Percentiles rank a stretch among this genome's conserved stretches.
phyloP scores from a whole-genome alignment of 2,888 invertebrate species.

The Euplexia lucipara region DNA sequence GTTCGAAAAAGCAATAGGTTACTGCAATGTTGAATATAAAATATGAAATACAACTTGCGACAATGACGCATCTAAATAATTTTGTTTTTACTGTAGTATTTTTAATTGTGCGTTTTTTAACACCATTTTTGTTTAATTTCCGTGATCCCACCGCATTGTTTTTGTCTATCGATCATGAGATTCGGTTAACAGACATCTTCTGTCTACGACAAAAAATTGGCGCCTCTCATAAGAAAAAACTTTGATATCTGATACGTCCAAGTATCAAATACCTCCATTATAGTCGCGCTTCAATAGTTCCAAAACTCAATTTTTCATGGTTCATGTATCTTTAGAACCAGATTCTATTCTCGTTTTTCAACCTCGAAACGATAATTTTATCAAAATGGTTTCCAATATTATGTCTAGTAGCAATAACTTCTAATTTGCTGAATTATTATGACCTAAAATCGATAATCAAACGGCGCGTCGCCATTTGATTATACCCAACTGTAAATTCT shows the following conservation, averaged over 20 bases:
- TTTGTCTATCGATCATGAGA: slow-evolving; percentile 59
- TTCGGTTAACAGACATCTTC: slow-evolving; percentile 57
- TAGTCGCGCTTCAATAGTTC: slow-evolving; percentile 78
- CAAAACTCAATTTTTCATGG: slow-evolving; percentile 81
- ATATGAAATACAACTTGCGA: not conserved
- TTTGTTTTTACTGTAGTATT: not conserved
- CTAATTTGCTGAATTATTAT: slow-evolving; percentile 62
- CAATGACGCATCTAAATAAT: slow-evolving; percentile 1
- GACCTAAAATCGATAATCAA: slow-evolving; percentile 51
- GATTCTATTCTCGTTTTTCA: slow-evolving; percentile 70
- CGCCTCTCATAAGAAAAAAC: slow-evolving; percentile 80
- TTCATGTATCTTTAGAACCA: slow-evolving; percentile 74
- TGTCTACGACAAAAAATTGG: slow-evolving; percentile 76
- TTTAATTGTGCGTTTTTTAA: slow-evolving; percentile 33
- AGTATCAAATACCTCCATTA: slow-evolving; percentile 73
- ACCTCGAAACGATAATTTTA: slow-evolving; percentile 62
- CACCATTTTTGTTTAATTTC: slow-evolving; percentile 38
- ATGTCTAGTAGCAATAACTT: slow-evolving; percentile 68
- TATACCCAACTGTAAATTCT: slow-evolving; percentile 57
- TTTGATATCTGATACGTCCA: slow-evolving; percentile 77
- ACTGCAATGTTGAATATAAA: not conserved
- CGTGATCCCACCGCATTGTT: slow-evolving; percentile 56
- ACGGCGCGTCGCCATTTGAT: slow-evolving; percentile 44
- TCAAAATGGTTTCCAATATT: slow-evolving; percentile 59
- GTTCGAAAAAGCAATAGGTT: slow-evolving; percentile 11